Evolutionary conservation across 2,888 invertebrate genomes (phyloP).

Genomic region (Sesia bembeciformis): DNA sequence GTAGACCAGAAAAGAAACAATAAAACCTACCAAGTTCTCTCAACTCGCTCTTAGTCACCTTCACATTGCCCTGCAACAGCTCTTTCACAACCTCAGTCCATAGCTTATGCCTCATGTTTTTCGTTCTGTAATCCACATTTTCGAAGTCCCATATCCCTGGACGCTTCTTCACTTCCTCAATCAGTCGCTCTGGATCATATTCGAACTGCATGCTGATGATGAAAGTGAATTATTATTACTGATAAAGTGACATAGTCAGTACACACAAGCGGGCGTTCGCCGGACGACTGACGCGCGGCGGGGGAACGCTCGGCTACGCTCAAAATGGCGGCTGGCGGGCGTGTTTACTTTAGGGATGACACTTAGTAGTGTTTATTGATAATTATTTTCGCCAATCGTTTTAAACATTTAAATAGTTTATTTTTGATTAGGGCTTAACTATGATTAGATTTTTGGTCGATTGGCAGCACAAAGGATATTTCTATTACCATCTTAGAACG

Average conservation of each 20-base stretch:
- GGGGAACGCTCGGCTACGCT: constrained; percentile 50
- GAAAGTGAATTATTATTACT: neutral
- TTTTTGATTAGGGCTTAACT: no score
- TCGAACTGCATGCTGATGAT: constrained; percentile 45
- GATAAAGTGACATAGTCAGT: constrained; percentile 1
- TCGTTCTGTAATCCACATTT: constrained; percentile 43
- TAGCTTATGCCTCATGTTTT: constrained; percentile 34
- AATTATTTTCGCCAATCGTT: neutral
- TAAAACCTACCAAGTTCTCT: constrained; percentile 50
- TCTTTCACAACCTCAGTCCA: constrained; percentile 57
- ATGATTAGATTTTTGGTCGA: no score
- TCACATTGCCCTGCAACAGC: constrained; percentile 41
- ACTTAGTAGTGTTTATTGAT: neutral
- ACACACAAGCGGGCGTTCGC: constrained; percentile 43
- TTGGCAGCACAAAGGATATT: no score
- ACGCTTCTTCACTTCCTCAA: constrained; percentile 53
- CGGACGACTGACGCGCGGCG: constrained; percentile 59
- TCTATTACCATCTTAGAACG: no score
- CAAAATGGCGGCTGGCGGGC: constrained; percentile 40
- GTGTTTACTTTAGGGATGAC: neutral
- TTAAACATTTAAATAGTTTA: no score
- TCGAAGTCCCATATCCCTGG: constrained; percentile 61
- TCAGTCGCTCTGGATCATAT: constrained; percentile 59
- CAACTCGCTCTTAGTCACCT: constrained; percentile 54
- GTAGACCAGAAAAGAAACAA: no score